Evolutionary conservation across 2,797 vertebrate species (phyloP).

Genomic region (Phrynocephalus guinanensis): DNA sequence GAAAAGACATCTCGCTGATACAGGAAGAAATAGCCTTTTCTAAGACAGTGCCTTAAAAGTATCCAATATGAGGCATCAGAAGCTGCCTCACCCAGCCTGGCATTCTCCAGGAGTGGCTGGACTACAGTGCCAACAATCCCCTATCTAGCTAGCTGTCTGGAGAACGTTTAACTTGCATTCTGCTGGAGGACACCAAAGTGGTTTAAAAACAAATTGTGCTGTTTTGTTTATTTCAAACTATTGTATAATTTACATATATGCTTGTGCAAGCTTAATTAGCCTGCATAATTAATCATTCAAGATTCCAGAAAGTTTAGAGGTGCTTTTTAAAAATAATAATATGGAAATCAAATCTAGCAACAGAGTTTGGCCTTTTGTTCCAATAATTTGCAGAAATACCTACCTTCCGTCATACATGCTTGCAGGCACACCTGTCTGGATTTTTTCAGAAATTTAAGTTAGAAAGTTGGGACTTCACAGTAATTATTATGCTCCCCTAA

Average conservation of each 20-base stretch:
- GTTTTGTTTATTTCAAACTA: background rate
- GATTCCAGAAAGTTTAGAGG: background rate
- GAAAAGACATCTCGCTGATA: too few relatives aligned
- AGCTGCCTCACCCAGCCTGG: background rate
- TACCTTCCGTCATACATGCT: background rate
- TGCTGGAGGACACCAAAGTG: background rate
- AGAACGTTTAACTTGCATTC: background rate
- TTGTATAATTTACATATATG: background rate
- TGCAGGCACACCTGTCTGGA: background rate
- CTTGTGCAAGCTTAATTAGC: background rate
- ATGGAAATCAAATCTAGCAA: background rate
- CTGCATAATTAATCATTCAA: background rate
- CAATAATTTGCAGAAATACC: background rate
- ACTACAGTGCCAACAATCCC: background rate
- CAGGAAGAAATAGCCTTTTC: background rate
- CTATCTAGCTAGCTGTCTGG: background rate
- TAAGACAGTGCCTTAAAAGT: too few relatives aligned
- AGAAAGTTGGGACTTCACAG: background rate
- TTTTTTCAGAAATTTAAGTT: background rate
- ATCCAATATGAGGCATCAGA: background rate
- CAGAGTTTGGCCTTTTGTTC: background rate
- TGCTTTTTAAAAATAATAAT: background rate
- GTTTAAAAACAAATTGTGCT: background rate
- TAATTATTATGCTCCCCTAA: background rate
- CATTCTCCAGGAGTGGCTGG: too few relatives aligned